A percentile compares a stretch with the other conserved stretches of the same genome.
Conservation (phyloP, 2,797 vertebrate genomes). For the Phyllotis vaccarum region DNA sequence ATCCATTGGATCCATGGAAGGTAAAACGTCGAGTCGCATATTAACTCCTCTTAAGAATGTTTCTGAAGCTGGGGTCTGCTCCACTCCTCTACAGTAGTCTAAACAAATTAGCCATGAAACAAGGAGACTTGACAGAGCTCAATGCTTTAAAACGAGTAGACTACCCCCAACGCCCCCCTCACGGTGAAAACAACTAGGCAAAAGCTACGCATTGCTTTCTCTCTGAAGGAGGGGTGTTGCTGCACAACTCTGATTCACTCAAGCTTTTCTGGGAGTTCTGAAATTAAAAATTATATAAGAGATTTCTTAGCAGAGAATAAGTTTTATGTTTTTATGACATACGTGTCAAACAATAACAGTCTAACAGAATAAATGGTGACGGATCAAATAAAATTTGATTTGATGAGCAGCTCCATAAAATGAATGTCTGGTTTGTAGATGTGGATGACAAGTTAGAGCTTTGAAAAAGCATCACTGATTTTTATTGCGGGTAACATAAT, state of each 20-base stretch:
- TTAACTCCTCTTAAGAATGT: neutral
- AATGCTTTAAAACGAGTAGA: neutral
- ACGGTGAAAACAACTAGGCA: neutral
- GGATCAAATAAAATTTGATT: slow-evolving; percentile 66
- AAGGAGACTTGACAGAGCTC: slow-evolving; percentile 1
- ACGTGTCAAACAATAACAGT: slow-evolving; percentile 43
- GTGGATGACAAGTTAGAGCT: slow-evolving; percentile 25
- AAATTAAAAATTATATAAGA: slow-evolving; percentile 29
- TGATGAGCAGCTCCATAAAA: slow-evolving; percentile 50
- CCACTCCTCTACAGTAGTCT: neutral
- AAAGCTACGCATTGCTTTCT: neutral
- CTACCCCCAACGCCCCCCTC: neutral
- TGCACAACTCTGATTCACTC: neutral
- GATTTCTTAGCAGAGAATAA: slow-evolving; percentile 40
- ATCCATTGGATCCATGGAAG: neutral
- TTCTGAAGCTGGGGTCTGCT: neutral
- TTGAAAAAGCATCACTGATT: neutral
- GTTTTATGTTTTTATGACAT: slow-evolving; percentile 49
- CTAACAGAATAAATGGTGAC: slow-evolving; percentile 40
- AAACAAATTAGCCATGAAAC: neutral
- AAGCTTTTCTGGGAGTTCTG: slow-evolving; percentile 20
- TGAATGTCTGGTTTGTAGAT: slow-evolving; percentile 37
- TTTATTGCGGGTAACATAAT: slow-evolving; percentile 6
- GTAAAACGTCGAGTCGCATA: neutral
- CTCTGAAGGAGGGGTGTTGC: neutral